A percentile compares a stretch with the other conserved stretches of the same genome.
Evolutionary conservation across 2,113 vertebrate species (phyloP).

Genomic region (Capra hircus): DNA sequence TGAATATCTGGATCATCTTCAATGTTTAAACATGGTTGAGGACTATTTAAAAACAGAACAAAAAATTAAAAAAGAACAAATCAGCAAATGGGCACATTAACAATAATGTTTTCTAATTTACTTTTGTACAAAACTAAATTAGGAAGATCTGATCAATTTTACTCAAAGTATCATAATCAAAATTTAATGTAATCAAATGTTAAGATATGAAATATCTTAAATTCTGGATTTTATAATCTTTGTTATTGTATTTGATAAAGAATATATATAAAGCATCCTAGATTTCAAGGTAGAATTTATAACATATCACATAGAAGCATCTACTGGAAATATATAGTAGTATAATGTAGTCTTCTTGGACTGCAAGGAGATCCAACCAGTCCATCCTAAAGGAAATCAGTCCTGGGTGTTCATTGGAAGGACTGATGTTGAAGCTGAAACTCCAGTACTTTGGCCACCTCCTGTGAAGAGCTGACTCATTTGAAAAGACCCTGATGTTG

Average conservation of each 20-base stretch:
- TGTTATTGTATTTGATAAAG: slow-evolving; percentile 3
- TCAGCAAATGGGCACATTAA: slow-evolving; percentile 44
- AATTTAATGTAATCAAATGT: slow-evolving; percentile 18
- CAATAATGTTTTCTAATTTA: slow-evolving; percentile 54
- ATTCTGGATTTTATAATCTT: background rate
- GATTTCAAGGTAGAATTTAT: slow-evolving; percentile 28
- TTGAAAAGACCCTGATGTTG: background rate
- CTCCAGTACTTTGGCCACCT: background rate
- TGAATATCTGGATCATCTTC: slow-evolving; percentile 84
- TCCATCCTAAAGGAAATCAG: background rate
- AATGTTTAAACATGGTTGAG: slow-evolving; percentile 84
- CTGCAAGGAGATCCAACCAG: background rate
- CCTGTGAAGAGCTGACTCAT: background rate
- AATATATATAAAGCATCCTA: background rate
- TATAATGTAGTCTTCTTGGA: background rate
- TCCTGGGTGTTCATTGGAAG: background rate
- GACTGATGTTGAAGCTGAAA: background rate
- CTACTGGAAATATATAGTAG: background rate
- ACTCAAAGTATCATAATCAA: slow-evolving; percentile 7
- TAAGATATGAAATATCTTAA: slow-evolving; percentile 5
- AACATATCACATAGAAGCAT: background rate
- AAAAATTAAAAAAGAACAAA: slow-evolving; percentile 11
- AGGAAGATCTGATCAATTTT: slow-evolving; percentile 14
- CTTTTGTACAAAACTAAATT: slow-evolving; percentile 37
- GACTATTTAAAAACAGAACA: slow-evolving; percentile 71